phyloP scores from a whole-genome alignment of 2,888 invertebrate species.

The Pristionchus exspectatus region DNA sequence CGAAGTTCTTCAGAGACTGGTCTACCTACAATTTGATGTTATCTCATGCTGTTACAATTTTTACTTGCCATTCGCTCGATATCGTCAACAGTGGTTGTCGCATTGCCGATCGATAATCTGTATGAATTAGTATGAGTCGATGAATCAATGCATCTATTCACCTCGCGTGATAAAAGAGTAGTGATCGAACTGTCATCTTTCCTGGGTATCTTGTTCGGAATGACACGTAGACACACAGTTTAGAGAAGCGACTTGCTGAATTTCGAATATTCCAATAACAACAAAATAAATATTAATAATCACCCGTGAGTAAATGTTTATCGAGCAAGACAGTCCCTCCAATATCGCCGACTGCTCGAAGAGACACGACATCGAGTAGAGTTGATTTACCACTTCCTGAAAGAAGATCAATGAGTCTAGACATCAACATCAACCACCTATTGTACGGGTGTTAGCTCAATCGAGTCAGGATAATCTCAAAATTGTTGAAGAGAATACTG shows the following conservation, averaged over 20 bases:
- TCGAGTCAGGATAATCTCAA: not conserved
- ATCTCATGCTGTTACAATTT: not conserved
- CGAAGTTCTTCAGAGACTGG: slow-evolving; percentile 93
- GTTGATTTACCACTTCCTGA: slow-evolving; percentile 94
- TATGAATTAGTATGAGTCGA: not conserved
- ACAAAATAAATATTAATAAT: slow-evolving; percentile 67
- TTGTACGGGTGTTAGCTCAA: not conserved
- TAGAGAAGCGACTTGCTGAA: slow-evolving; percentile 68
- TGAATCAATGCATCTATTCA: too few relatives aligned
- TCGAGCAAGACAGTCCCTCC: slow-evolving; percentile 93
- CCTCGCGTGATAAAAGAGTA: slow-evolving; percentile 67
- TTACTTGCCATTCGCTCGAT: slow-evolving; percentile 57
- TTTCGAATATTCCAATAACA: not conserved
- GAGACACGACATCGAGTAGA: slow-evolving; percentile 90
- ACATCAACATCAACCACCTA: not conserved
- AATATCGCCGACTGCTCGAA: slow-evolving; percentile 86
- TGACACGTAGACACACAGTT: slow-evolving; percentile 67
- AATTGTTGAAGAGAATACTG: not conserved
- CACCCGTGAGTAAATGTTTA: slow-evolving; percentile 88
- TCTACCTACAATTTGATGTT: slow-evolving; percentile 78
- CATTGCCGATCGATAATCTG: slow-evolving; percentile 33
- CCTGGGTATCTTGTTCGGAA: slow-evolving; percentile 62
- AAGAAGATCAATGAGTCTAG: slow-evolving; percentile 59
- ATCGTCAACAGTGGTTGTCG: slow-evolving; percentile 35
- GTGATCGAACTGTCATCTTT: slow-evolving; percentile 61